Evolutionary conservation across 1,140 invertebrate genomes (phyloP), one percentile per base, ranked within the genome.

Genomic region (Brachionus rotundiformis): DNA sequence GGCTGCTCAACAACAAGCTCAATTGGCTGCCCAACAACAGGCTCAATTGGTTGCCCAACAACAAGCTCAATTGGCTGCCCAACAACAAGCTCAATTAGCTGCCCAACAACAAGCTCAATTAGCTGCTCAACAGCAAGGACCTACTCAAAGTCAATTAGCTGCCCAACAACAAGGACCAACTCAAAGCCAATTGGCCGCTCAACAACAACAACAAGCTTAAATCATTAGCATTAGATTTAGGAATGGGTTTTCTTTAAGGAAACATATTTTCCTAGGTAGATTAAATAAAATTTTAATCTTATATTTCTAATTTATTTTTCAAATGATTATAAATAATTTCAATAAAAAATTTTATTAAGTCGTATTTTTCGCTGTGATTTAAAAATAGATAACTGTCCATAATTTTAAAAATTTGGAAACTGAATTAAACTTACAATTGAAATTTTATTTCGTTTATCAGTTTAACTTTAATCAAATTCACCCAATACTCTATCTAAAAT

Each of bases 271-370:
- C 61, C 29, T 63, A 63, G 29, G n/a, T 33, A 63, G 61, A 54
- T 54, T 54, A 54, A 54, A 54, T 54, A 54, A 54, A 54, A 19
- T 54, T 54, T 54, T 25, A 54, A 19, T 54, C 47, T 54, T 54
- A 19, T 25, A 54, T 19, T 7, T 49, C 16, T 49, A 4, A 13
- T 16, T 49, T 19, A 19, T 2, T n/a, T n/a, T n/a, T n/a, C n/a
- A n/a, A n/a, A n/a, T n/a, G n/a, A n/a, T n/a, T n/a, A n/a, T n/a
- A n/a, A n/a, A n/a, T n/a, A n/a, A n/a, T n/a, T n/a, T n/a, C n/a
- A n/a, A n/a, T n/a, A n/a, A n/a, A n/a, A n/a, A n/a, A n/a, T n/a
- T n/a, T n/a, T n/a, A n/a, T n/a, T n/a, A n/a, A n/a, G n/a, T n/a
- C n/a, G n/a, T n/a, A n/a, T n/a, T n/a, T n/a, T n/a, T n/a, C n/a